Evolutionary conservation across 2,888 invertebrate genomes (phyloP).

Genomic region (Acleris cristana): DNA sequence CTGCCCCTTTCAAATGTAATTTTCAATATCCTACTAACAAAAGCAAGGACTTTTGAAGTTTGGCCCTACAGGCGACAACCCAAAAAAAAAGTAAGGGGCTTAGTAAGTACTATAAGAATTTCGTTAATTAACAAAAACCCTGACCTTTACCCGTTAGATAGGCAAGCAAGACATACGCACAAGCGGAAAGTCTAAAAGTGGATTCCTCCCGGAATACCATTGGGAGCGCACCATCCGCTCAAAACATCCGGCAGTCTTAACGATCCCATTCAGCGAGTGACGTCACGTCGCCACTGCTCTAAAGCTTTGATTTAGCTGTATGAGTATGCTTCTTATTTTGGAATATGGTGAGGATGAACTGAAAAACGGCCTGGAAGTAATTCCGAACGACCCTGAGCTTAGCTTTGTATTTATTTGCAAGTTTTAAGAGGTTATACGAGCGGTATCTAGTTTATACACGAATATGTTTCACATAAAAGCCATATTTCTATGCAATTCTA

Average conservation of each 20-base stretch:
- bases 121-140: background rate
- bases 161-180: slow-evolving; percentile 15
- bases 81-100: too few relatives aligned
- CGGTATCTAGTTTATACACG: too few relatives aligned
- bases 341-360: background rate
- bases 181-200: slow-evolving; percentile 48
- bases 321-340: background rate
- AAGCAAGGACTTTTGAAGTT: too few relatives aligned
- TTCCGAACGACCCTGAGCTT: too few relatives aligned
- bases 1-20: too few relatives aligned
- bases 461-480: too few relatives aligned
- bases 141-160: slow-evolving; percentile 23
- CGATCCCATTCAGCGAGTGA: slow-evolving; percentile 47
- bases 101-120: background rate
- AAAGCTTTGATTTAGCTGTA: slow-evolving; percentile 1
- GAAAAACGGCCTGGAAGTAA: too few relatives aligned
- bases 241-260: slow-evolving; percentile 54
- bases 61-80: too few relatives aligned
- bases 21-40: too few relatives aligned
- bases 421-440: too few relatives aligned
- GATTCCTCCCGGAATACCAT: slow-evolving; percentile 38
- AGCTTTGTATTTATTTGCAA: too few relatives aligned
- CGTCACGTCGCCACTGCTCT: slow-evolving; percentile 40
- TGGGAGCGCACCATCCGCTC: slow-evolving; percentile 46
- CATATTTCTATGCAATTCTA: too few relatives aligned